Evolutionary conservation across 1,140 invertebrate species (phyloP).

Genomic region (Eumaeus atala): DNA sequence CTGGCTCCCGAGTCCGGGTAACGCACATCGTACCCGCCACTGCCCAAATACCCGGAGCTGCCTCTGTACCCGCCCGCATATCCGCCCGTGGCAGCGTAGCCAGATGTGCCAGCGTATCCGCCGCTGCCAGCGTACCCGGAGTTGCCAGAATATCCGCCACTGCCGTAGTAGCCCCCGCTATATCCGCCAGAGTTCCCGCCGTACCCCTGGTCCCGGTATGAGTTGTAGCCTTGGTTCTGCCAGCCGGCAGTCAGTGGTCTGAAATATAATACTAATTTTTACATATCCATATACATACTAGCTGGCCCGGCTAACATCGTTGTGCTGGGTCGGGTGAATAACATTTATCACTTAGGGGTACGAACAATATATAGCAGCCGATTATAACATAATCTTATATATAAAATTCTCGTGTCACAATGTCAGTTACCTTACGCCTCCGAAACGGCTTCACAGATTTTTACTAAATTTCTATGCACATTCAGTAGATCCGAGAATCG

Average conservation of each 20-base stretch:
- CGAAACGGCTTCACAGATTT: too few species aligned
- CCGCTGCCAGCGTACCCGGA: neutral
- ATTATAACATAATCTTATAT: too few species aligned
- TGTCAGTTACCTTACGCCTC: too few species aligned
- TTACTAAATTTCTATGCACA: too few species aligned
- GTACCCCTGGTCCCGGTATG: constrained; percentile 21
- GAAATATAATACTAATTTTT: constrained; percentile 18
- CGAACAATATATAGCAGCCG: too few species aligned
- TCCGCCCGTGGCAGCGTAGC: neutral
- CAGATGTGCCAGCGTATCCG: neutral
- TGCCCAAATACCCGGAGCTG: constrained; percentile 18
- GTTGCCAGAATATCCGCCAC: neutral
- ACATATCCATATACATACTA: too few species aligned
- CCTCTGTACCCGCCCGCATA: constrained; percentile 9
- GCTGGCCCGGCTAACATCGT: too few species aligned
- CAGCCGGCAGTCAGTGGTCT: constrained; percentile 42
- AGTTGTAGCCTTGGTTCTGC: constrained; percentile 36
- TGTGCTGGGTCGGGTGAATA: too few species aligned
- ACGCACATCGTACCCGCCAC: constrained; percentile 18
- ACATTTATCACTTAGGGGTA: too few species aligned
- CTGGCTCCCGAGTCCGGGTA: constrained; percentile 29
- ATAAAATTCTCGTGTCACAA: too few species aligned
- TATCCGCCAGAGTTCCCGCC: constrained; percentile 11
- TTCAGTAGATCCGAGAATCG: too few species aligned
- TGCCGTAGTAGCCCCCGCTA: constrained; percentile 10